A percentile compares a stretch with the other conserved stretches of the same genome.
These are phyloP conservation scores for Vespertilio murinus DNA, from an alignment of 2,797 vertebrate species.

Conservation along the genomic window DNA sequence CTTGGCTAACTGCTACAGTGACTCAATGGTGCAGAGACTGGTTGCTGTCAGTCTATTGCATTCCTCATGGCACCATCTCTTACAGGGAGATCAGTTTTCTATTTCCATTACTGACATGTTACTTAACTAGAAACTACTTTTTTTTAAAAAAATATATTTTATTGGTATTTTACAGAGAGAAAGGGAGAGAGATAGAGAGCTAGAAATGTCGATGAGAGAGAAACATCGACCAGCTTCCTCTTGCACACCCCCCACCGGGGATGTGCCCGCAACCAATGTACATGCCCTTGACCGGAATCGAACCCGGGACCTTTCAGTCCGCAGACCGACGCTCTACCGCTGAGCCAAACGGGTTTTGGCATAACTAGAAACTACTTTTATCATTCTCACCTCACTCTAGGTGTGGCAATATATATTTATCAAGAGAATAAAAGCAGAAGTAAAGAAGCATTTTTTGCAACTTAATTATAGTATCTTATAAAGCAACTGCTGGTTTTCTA, in stretches of 20 bases:
- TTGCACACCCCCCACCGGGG: too few species aligned
- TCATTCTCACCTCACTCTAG: not conserved
- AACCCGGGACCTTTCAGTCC: too few species aligned
- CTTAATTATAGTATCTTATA: not conserved
- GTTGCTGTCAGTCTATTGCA: not conserved
- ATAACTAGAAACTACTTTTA: too few species aligned
- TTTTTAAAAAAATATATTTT: too few species aligned
- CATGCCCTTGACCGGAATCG: too few species aligned
- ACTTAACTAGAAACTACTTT: not conserved
- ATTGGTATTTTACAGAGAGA: too few species aligned
- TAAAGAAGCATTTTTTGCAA: not conserved
- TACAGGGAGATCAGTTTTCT: not conserved
- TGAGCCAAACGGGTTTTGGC: too few species aligned
- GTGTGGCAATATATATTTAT: not conserved
- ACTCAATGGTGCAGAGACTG: not conserved
- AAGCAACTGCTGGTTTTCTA: not conserved
- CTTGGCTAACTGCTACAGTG: not conserved
- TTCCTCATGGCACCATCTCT: not conserved
- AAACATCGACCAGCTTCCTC: too few species aligned
- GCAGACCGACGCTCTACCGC: too few species aligned
- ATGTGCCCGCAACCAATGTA: too few species aligned
- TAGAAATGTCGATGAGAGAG: too few species aligned
- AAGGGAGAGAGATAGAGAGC: too few species aligned
- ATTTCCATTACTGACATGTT: not conserved
- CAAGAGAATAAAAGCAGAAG: not conserved